Percentiles rank a stretch among this genome's conserved stretches.
phyloP scores from a whole-genome alignment of 2,888 invertebrate species.

The Aleiodes alternator region DNA sequence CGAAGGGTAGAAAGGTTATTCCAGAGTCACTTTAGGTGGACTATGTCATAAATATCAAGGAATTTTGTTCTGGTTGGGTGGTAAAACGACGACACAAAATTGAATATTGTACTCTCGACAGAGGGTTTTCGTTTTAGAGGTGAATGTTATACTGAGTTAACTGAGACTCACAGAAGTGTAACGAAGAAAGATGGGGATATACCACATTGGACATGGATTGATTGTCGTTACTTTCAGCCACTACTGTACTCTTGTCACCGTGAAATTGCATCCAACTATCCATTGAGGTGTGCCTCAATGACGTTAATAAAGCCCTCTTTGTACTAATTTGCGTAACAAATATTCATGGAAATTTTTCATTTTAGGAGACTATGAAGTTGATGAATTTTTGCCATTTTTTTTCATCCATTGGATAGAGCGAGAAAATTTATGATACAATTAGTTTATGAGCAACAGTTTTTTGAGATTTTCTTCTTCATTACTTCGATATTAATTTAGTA shows the following conservation, averaged over 20 bases:
- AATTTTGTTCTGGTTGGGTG: too few relatives aligned
- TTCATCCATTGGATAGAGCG: not conserved
- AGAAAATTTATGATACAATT: not conserved
- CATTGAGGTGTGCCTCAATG: constrained; percentile 13
- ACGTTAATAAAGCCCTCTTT: constrained; percentile 24
- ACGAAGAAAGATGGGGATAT: constrained; percentile 49
- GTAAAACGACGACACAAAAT: too few relatives aligned
- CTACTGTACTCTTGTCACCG: constrained; percentile 53
- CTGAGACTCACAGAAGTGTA: constrained; percentile 13
- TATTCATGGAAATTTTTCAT: too few relatives aligned
- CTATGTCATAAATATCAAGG: too few relatives aligned
- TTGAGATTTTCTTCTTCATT: too few relatives aligned
- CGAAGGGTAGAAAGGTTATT: not conserved
- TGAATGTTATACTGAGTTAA: not conserved
- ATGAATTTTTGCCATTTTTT: too few relatives aligned
- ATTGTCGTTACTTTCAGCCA: constrained; percentile 55
- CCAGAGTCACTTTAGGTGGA: not conserved
- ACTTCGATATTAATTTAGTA: too few relatives aligned
- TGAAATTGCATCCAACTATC: constrained; percentile 54
- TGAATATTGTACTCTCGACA: too few relatives aligned
- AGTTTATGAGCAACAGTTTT: too few relatives aligned
- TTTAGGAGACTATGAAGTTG: too few relatives aligned
- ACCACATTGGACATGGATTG: constrained; percentile 59
- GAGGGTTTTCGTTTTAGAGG: too few relatives aligned
- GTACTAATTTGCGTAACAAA: not conserved